Conservation (phyloP, 1,140 invertebrate genomes). For the Belonocnema kinseyi region DNA sequence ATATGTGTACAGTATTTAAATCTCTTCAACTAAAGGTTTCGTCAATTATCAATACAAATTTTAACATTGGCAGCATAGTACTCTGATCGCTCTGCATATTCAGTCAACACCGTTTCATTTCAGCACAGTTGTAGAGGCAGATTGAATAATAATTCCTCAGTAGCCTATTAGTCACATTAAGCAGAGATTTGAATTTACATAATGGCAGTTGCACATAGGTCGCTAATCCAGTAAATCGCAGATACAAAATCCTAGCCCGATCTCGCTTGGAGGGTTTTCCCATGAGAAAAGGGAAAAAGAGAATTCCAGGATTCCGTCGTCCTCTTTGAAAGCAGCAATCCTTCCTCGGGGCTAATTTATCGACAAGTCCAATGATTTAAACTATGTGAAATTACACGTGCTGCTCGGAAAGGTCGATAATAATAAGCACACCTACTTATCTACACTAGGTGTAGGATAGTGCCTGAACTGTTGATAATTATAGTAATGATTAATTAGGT, state of each 20-base stretch:
- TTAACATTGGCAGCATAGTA: too few relatives aligned
- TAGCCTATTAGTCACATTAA: conserved; percentile 26
- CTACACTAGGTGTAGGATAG: not conserved
- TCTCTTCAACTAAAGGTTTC: too few relatives aligned
- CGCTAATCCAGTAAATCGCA: conserved; percentile 7
- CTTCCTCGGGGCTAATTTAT: conserved; percentile 27
- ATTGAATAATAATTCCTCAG: conserved; percentile 23
- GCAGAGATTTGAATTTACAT: conserved; percentile 22
- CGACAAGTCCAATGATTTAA: conserved; percentile 24
- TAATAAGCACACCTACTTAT: conserved; percentile 26
- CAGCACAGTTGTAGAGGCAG: not conserved
- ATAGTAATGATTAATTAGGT: conserved; percentile 27
- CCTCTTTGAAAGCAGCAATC: conserved; percentile 22
- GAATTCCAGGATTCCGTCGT: conserved; percentile 21
- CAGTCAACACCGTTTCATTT: too few relatives aligned
- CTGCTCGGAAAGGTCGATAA: conserved; percentile 17
- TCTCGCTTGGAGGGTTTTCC: conserved; percentile 18
- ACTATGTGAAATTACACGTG: conserved; percentile 28
- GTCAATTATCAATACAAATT: too few relatives aligned
- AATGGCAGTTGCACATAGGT: conserved; percentile 7
- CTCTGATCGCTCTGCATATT: too few relatives aligned
- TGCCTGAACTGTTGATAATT: not conserved
- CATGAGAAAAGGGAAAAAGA: conserved; percentile 3
- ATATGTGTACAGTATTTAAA: too few relatives aligned
- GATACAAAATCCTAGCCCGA: conserved; percentile 9